Percentiles rank a stretch among this genome's conserved stretches.
These are phyloP conservation scores for Siniperca chuatsi DNA, from an alignment of 2,113 vertebrate genomes.

Conservation along the genomic window DNA sequence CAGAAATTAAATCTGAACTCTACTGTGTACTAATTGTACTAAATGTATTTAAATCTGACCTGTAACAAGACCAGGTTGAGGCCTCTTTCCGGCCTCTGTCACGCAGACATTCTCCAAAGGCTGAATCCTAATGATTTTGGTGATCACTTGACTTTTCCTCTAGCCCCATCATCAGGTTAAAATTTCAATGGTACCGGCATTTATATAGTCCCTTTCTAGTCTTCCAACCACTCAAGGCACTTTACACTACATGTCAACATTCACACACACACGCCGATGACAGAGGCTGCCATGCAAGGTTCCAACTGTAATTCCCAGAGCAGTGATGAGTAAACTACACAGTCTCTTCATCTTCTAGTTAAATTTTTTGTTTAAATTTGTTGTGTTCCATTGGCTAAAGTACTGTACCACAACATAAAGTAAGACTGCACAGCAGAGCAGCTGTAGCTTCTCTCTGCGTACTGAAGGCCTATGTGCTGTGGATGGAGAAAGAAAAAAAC, in stretches of 20 bases:
- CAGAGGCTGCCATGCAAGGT: too few species aligned
- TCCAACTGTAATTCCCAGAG: background rate
- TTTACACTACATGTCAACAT: too few species aligned
- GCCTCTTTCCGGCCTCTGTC: background rate
- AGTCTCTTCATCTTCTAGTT: slow-evolving; percentile 4
- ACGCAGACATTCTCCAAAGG: background rate
- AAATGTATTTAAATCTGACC: background rate
- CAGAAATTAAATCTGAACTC: too few species aligned
- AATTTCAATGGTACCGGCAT: background rate
- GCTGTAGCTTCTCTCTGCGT: slow-evolving; percentile 23
- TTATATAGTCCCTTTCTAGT: too few species aligned
- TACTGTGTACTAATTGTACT: background rate
- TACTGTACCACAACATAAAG: background rate
- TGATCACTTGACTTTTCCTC: background rate
- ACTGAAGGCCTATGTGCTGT: slow-evolving; percentile 6
- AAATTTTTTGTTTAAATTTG: slow-evolving; percentile 13
- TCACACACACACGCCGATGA: too few species aligned
- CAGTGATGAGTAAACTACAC: background rate
- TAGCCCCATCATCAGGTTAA: background rate
- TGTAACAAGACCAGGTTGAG: background rate
- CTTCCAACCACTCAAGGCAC: too few species aligned
- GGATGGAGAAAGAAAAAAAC: slow-evolving; percentile 23
- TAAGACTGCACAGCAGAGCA: slow-evolving; percentile 30
- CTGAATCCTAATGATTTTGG: background rate
- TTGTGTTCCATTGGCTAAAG: background rate